A percentile compares a stretch with the other conserved stretches of the same genome.
Conservation (phyloP, 2,797 vertebrate species). For the Passerculus sandwichensis region DNA sequence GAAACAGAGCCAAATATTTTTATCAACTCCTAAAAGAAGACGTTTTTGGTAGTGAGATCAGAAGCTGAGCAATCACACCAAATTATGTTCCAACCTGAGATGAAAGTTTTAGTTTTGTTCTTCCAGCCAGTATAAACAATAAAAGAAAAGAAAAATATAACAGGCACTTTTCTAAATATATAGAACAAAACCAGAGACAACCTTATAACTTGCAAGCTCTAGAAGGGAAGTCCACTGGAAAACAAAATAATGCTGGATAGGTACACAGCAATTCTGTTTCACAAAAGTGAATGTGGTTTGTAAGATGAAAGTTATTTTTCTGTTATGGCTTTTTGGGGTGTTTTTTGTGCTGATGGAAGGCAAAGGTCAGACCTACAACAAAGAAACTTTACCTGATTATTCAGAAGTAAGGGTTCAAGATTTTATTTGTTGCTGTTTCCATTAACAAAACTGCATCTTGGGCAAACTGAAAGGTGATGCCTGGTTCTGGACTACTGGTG, state of each 20-base stretch:
- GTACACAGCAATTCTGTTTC: not conserved
- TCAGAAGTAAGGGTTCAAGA: slow-evolving; percentile 12
- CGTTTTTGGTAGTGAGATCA: slow-evolving; percentile 39
- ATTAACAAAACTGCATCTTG: not conserved
- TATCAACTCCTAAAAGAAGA: slow-evolving; percentile 50
- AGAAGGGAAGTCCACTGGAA: not conserved
- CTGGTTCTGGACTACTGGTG: not conserved
- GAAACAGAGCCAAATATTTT: slow-evolving; percentile 65
- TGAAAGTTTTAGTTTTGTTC: slow-evolving; percentile 8
- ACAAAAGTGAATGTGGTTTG: not conserved
- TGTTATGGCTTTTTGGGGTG: not conserved
- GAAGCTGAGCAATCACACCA: slow-evolving; percentile 55
- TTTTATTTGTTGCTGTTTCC: not conserved
- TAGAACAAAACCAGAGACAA: not conserved
- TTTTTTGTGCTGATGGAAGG: not conserved
- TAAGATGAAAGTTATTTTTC: not conserved
- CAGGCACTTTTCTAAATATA: not conserved
- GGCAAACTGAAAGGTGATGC: not conserved
- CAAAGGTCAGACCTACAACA: slow-evolving; percentile 14
- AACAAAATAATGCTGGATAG: not conserved
- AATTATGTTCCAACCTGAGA: slow-evolving; percentile 38
- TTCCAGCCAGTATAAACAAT: slow-evolving; percentile 6
- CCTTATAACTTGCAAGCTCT: not conserved
- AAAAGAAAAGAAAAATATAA: slow-evolving; percentile 33
- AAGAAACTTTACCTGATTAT: slow-evolving; percentile 2